Evolutionary conservation across 1,140 invertebrate species (phyloP).

Genomic region (Charaxes varanes): DNA sequence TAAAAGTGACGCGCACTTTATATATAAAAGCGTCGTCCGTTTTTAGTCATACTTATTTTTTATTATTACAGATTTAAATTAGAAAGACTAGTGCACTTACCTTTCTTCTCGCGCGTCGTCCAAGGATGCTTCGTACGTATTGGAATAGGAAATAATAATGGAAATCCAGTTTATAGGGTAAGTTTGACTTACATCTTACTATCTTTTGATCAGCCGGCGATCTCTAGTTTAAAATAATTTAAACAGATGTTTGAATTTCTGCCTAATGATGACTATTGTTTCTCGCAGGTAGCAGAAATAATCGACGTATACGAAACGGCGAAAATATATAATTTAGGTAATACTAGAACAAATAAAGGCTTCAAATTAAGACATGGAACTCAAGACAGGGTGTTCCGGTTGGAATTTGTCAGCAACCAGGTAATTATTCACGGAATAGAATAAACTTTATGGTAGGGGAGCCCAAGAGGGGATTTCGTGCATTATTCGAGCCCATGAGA

Average conservation of each 20-base stretch:
- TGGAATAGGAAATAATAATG: slow-evolving; percentile 94
- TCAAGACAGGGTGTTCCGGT: slow-evolving; percentile 93
- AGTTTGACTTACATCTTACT: slow-evolving; percentile 22
- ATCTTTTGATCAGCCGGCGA: too few species aligned
- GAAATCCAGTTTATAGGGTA: slow-evolving; percentile 90
- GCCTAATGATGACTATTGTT: too few species aligned
- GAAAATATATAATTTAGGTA: slow-evolving; percentile 93
- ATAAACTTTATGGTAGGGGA: too few species aligned
- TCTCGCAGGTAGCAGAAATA: slow-evolving; percentile 86
- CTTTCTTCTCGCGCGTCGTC: slow-evolving; percentile 94
- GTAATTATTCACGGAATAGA: too few species aligned
- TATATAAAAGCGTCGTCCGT: too few species aligned
- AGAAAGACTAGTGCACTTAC: slow-evolving; percentile 96
- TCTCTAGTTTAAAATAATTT: too few species aligned
- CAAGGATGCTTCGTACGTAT: slow-evolving; percentile 96
- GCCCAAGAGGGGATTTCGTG: too few species aligned
- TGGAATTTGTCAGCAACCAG: slow-evolving; percentile 98
- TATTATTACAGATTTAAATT: slow-evolving; percentile 84
- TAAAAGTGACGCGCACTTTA: too few species aligned
- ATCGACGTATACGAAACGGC: slow-evolving; percentile 95
- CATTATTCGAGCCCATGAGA: too few species aligned
- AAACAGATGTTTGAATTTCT: too few species aligned
- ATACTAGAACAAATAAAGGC: slow-evolving; percentile 94
- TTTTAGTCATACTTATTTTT: slow-evolving; percentile 1
- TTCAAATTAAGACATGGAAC: slow-evolving; percentile 86